These are phyloP conservation scores for Iguana delicatissima DNA, from an alignment of 2,797 vertebrate genomes.

Conservation along the genomic window DNA sequence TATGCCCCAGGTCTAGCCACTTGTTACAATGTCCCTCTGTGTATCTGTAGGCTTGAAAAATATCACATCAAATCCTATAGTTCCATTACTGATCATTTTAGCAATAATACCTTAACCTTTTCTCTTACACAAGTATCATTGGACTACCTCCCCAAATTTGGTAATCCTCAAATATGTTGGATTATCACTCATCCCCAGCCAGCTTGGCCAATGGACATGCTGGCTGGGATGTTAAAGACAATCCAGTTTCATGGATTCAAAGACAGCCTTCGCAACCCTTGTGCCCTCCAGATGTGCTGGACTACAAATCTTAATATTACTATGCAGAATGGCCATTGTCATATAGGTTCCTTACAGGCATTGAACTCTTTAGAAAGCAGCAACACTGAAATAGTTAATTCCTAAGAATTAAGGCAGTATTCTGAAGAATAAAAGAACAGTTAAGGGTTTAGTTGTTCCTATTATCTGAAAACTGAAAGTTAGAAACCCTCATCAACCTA, in stretches of 20 bases:
- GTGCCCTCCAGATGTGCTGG: neutral
- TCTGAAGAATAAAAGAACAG: no score
- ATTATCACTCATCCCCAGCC: no score
- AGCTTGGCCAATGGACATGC: no score
- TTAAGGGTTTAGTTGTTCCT: no score
- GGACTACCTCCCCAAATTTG: no score
- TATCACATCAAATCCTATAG: neutral
- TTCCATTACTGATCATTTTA: neutral
- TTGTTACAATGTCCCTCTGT: neutral
- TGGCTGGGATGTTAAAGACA: no score
- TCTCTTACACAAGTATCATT: neutral
- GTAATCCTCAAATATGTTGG: no score
- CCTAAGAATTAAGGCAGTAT: no score
- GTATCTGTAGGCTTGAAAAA: neutral
- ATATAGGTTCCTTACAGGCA: neutral
- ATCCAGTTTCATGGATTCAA: neutral
- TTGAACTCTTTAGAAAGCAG: neutral
- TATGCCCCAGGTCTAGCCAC: neutral
- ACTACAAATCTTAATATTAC: neutral
- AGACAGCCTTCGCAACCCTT: neutral
- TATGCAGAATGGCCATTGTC: neutral
- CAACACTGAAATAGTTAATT: neutral
- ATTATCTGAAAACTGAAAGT: no score
- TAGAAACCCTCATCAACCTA: neutral
- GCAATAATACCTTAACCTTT: neutral